A percentile compares a stretch with the other conserved stretches of the same genome.
Conservation (phyloP, 2,113 vertebrate genomes). For the Chaetodon auriga region DNA sequence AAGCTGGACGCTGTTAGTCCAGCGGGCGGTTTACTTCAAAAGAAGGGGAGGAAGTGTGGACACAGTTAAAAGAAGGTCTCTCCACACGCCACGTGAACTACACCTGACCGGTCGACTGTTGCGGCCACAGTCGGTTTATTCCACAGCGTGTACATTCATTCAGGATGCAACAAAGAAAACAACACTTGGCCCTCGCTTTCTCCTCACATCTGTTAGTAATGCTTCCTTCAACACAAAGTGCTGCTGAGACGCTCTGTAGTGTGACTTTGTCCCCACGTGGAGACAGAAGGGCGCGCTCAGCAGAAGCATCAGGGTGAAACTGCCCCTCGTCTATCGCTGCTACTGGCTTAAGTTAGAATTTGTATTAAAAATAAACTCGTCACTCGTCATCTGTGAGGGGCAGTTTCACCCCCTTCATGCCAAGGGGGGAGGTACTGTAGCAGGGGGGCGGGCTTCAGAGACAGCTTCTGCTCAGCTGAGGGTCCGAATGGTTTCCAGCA, state of each 20-base stretch:
- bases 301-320: slow-evolving; percentile 20
- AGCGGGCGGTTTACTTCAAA: not conserved
- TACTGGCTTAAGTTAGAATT: slow-evolving; percentile 43
- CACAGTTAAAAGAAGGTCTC: slow-evolving; percentile 36
- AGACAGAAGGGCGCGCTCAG: slow-evolving; percentile 15
- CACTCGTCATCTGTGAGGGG: slow-evolving; percentile 14
- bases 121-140: slow-evolving; percentile 16
- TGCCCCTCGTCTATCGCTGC: slow-evolving; percentile 20
- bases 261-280: not conserved
- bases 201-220: slow-evolving; percentile 5
- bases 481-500: slow-evolving; percentile 82
- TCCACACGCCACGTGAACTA: slow-evolving; percentile 26
- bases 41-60: not conserved
- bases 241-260: slow-evolving; percentile 26
- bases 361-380: slow-evolving; percentile 43
- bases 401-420: slow-evolving; percentile 13
- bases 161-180: slow-evolving; percentile 10
- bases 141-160: slow-evolving; percentile 43
- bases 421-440: not conserved
- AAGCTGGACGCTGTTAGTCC: not conserved
- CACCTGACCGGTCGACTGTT: slow-evolving; percentile 10
- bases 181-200: not conserved
- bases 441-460: slow-evolving; percentile 14
- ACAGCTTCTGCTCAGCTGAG: slow-evolving; percentile 85
- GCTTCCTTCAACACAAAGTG: slow-evolving; percentile 26